phyloP scores from a whole-genome alignment of 2,888 invertebrate genomes.

The Macaria liturata region DNA sequence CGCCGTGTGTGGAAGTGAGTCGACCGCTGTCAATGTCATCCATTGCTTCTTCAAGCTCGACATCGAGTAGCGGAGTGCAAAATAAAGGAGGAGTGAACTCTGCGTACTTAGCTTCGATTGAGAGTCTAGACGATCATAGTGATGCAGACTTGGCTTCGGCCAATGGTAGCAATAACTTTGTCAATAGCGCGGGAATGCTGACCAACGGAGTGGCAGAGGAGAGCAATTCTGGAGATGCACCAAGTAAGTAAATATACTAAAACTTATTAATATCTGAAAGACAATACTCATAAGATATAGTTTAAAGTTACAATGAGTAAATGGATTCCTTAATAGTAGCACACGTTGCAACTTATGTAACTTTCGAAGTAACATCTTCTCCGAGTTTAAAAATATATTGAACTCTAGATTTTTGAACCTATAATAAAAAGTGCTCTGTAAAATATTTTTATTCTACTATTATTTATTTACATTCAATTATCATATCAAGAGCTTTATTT shows the following conservation, averaged over 20 bases:
- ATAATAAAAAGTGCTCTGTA: no score
- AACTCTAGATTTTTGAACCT: no score
- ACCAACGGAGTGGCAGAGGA: conserved; percentile 62
- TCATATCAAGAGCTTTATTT: no score
- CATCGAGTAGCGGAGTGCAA: conserved; percentile 84
- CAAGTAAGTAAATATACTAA: conserved; percentile 56
- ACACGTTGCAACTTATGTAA: no score
- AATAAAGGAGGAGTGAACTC: conserved; percentile 86
- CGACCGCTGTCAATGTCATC: conserved; percentile 90
- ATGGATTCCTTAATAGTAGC: no score
- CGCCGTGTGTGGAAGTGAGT: conserved; percentile 80
- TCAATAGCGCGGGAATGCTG: conserved; percentile 66
- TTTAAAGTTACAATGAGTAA: no score
- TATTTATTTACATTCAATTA: no score
- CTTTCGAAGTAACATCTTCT: no score
- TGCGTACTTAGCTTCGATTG: conserved; percentile 93
- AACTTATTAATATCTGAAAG: no score
- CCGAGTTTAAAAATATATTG: no score
- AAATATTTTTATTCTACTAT: no score
- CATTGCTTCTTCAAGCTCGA: conserved; percentile 89
- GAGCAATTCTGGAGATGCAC: conserved; percentile 55
- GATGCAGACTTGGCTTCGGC: conserved; percentile 85
- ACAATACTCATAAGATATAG: no score
- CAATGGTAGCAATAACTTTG: conserved; percentile 72
- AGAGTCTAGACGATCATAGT: conserved; percentile 92